Conservation (phyloP, 1,140 invertebrate species). For the Danaus plexippus region DNA sequence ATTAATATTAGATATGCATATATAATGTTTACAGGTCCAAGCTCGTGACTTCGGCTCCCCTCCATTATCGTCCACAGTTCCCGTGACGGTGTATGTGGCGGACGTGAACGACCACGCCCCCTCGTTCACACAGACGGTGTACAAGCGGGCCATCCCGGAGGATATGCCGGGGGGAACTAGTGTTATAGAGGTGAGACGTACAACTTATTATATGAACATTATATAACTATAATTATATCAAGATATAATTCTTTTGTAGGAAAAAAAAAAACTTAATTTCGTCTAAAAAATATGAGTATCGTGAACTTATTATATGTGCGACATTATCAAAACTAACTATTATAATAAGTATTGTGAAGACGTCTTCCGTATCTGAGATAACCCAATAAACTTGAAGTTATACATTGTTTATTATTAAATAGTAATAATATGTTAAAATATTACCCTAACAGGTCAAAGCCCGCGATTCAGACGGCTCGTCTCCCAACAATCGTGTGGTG, state of each 20-base stretch:
- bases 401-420: no score
- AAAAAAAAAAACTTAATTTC: no score
- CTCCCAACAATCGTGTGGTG: slow-evolving; percentile 88
- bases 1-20: neutral
- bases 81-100: slow-evolving; percentile 85
- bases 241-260: no score
- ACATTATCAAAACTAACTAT: no score
- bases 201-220: neutral
- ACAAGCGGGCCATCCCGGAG: slow-evolving; percentile 85
- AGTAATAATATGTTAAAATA: no score
- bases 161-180: slow-evolving; percentile 84
- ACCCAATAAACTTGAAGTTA: no score
- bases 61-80: slow-evolving; percentile 80
- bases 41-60: slow-evolving; percentile 87
- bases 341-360: no score
- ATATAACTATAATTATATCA: no score
- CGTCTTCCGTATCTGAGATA: no score
- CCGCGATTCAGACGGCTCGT: slow-evolving; percentile 86
- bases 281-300: no score
- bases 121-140: slow-evolving; percentile 81
- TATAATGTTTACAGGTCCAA: slow-evolving; percentile 65
- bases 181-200: slow-evolving; percentile 77
- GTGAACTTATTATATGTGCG: no score
- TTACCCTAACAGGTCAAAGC: slow-evolving; percentile 77
- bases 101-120: slow-evolving; percentile 92